Conservation (phyloP, 2,113 vertebrate species). For the Ptilonorhynchus violaceus region DNA sequence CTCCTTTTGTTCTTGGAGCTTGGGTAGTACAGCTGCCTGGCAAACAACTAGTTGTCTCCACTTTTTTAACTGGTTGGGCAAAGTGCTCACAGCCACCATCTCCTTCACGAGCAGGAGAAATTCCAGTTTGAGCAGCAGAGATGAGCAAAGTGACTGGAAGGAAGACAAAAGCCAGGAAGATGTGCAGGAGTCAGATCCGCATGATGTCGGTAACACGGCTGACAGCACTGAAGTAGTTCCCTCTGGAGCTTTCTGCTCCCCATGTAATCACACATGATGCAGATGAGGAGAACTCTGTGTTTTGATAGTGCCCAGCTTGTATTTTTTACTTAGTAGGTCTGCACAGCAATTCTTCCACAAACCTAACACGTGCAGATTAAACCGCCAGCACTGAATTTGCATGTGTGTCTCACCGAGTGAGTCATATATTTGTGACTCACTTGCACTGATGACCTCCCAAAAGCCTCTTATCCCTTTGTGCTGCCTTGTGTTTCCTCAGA, state of each 20-base stretch:
- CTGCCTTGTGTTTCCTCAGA: neutral
- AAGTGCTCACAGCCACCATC: neutral
- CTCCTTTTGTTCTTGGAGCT: neutral
- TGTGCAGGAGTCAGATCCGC: neutral
- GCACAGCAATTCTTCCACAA: neutral
- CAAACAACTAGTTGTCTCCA: neutral
- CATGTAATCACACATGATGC: neutral
- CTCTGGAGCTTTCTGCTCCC: neutral
- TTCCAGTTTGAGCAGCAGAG: neutral
- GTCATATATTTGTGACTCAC: conserved; percentile 46
- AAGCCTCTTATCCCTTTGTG: conserved; percentile 27
- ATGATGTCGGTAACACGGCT: neutral
- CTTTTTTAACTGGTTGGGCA: neutral
- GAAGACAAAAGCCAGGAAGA: neutral
- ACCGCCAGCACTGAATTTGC: neutral
- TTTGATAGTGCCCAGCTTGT: neutral
- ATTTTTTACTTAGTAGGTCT: neutral
- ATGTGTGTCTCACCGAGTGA: neutral
- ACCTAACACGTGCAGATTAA: neutral
- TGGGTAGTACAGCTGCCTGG: neutral
- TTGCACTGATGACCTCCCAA: conserved; percentile 38
- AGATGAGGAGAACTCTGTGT: neutral
- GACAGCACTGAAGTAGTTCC: neutral
- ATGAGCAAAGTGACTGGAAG: neutral
- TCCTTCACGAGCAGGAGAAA: neutral